Conservation (phyloP, 2,113 vertebrate genomes). For the Heterocephalus glaber region DNA sequence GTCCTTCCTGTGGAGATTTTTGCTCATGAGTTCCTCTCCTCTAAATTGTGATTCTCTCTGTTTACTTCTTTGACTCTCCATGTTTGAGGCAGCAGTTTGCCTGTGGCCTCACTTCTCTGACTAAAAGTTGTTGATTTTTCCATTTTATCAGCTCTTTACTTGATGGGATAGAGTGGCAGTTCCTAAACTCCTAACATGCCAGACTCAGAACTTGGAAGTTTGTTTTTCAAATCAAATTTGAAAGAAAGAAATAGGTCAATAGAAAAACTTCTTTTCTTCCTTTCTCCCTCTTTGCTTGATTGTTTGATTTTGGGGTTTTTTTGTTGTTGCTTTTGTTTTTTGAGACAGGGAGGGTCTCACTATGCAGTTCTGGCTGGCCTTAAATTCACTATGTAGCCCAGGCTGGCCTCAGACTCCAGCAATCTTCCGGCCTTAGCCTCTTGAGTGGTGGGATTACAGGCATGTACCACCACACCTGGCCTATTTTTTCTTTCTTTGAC, state of each 20-base stretch:
- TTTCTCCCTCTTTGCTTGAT: background rate
- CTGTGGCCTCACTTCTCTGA: background rate
- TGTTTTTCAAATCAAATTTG: constrained; percentile 40
- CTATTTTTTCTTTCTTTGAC: background rate
- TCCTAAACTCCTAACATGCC: background rate
- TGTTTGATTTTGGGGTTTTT: background rate
- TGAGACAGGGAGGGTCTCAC: background rate
- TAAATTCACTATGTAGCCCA: no score
- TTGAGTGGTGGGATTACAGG: background rate
- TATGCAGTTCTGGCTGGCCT: background rate
- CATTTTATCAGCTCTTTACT: background rate
- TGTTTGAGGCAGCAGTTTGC: background rate
- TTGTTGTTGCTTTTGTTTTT: background rate
- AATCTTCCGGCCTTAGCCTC: background rate
- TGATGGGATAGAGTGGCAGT: background rate
- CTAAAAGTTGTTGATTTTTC: background rate
- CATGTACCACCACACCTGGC: background rate
- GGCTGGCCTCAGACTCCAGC: background rate
- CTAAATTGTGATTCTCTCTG: background rate
- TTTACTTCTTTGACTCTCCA: background rate
- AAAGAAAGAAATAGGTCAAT: background rate
- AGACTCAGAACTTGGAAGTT: background rate
- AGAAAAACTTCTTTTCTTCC: background rate
- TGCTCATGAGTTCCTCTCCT: background rate
- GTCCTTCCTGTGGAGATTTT: background rate